Base-by-base conservation (phyloP, 2,113 vertebrate genomes). In the Dromaius novaehollandiae region DNA sequence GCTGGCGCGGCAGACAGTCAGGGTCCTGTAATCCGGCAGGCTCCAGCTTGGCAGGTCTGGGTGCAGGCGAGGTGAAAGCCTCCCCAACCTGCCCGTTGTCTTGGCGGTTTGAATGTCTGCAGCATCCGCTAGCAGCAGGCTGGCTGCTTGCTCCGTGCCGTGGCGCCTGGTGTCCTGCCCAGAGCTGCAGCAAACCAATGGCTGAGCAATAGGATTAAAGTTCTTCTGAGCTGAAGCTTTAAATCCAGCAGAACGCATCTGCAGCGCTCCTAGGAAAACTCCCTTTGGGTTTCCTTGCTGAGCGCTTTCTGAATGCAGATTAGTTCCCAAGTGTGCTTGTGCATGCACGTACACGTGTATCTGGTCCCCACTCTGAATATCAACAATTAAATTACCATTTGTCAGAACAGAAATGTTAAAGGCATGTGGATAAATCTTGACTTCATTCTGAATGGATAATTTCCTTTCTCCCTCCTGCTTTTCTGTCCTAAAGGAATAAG, bases 291-390 rank as follows among this genome's bases (percentile, higher is more conserved):
- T 56, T 81, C 24, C 6, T 25, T 1, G 3, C 24, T 21, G 26
- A n/a, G 4, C 2, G 0, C 32, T 16, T 7, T 46, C 40, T 58
- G 53, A 21, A 9, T 69, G 6, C 20, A n/a, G 32, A 19, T 7
- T 19, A 24, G 11, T 21, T 88, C 48, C n/a, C 40, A 21, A 36
- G 12, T 38, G 10, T 7, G 2, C n/a, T n/a, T 40, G 21, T 55
- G 22, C 11, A 2, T 3, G 2, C 53, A 36, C 48, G 12, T 16
- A 3, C 0, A 0, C 0, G 0, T 34, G 9, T 82, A 53, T n/a
- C 20, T 78, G 25, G 7, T 36, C 6, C 17, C 6, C 9, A 0
- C 3, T 19, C 10, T 66, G 53, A 87, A 40, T 63, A 50, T 63
- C 22, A 50, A 32, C 89, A 68, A 32, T 44, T 79, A 53, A 63